These are phyloP conservation scores for Albula goreensis DNA, from an alignment of 2,113 vertebrate genomes.

Conservation along the genomic window DNA sequence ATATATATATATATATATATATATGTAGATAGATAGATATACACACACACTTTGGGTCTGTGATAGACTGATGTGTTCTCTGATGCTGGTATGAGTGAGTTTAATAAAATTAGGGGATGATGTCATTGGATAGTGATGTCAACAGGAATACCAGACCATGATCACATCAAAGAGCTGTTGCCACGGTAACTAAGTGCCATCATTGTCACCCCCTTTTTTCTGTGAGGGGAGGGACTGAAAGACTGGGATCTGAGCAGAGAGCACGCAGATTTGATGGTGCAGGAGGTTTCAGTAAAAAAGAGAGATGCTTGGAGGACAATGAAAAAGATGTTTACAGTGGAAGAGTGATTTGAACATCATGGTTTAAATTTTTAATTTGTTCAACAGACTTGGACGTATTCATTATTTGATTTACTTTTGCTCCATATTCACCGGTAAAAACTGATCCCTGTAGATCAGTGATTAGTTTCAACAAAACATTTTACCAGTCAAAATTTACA, in stretches of 20 bases:
- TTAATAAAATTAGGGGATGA: constrained; percentile 64
- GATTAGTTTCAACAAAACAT: too few species aligned
- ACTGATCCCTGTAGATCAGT: too few species aligned
- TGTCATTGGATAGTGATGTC: constrained; percentile 66
- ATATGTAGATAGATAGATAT: neutral
- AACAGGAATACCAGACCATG: constrained; percentile 66
- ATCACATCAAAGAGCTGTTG: constrained; percentile 72
- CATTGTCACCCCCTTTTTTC: constrained; percentile 59
- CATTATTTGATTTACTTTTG: too few species aligned
- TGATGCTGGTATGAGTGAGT: constrained; percentile 38
- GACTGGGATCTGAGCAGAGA: constrained; percentile 29
- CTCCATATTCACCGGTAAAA: too few species aligned
- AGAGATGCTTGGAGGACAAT: neutral
- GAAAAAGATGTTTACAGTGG: neutral
- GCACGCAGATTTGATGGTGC: constrained; percentile 33
- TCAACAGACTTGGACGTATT: too few species aligned
- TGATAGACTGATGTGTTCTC: neutral
- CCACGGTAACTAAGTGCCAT: constrained; percentile 73
- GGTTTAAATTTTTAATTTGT: neutral
- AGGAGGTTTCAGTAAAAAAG: constrained; percentile 5
- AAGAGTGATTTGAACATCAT: neutral
- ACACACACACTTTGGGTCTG: neutral
- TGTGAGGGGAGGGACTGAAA: constrained; percentile 25
- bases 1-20: neutral
- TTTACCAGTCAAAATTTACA: too few species aligned